Percentiles rank a stretch among this genome's conserved stretches.
Evolutionary conservation across 2,888 invertebrate species (phyloP).

Genomic region (Cheilosia impressa): DNA sequence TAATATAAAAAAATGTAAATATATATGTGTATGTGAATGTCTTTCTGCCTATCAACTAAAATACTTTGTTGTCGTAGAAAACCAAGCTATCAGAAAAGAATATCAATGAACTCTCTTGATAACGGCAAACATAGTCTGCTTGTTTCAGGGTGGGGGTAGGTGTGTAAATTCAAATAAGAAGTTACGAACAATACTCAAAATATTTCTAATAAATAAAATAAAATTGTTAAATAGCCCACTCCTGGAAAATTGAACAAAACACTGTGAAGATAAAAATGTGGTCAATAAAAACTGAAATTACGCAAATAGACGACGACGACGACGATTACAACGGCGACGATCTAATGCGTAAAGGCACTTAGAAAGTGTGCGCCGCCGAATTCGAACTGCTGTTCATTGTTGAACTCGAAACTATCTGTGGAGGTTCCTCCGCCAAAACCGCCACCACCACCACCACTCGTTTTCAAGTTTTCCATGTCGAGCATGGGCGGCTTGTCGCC

Average conservation of each 20-base stretch:
- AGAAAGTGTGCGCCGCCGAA: constrained; percentile 82
- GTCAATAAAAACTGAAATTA: neutral
- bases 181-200: constrained; percentile 15
- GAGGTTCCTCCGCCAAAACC: constrained; percentile 55
- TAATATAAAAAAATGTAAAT: constrained; percentile 17
- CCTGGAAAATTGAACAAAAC: constrained; percentile 31
- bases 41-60: constrained; percentile 61
- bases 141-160: constrained; percentile 52
- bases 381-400: constrained; percentile 81
- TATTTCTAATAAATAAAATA: constrained; percentile 16
- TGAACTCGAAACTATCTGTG: constrained; percentile 75
- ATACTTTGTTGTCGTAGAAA: constrained; percentile 65
- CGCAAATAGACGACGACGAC: constrained; percentile 17
- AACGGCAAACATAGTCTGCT: constrained; percentile 54
- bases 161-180: constrained; percentile 25
- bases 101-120: constrained; percentile 15
- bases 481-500: constrained; percentile 82
- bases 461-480: constrained; percentile 80
- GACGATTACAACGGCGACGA: neutral
- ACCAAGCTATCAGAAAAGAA: constrained; percentile 22
- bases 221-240: constrained; percentile 41
- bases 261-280: neutral
- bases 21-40: constrained; percentile 54
- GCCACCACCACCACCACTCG: constrained; percentile 73
- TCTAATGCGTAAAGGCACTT: constrained; percentile 82